Evolutionary conservation across 2,113 vertebrate species (phyloP).

Genomic region (Catharus fuscescens): DNA sequence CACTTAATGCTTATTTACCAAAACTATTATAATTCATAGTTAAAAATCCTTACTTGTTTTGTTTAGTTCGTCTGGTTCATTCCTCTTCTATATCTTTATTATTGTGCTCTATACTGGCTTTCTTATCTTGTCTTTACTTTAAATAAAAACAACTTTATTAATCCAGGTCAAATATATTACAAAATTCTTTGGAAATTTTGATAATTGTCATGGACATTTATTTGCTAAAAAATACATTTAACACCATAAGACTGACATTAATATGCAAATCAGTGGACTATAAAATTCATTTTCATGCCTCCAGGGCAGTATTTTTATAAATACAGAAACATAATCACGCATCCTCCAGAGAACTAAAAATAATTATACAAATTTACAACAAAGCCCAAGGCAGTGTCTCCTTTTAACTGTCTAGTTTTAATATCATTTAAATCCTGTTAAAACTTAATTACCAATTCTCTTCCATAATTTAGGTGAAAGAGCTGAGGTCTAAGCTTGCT

Average conservation of each 20-base stretch:
- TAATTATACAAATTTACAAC: slow-evolving; percentile 84
- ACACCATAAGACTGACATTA: slow-evolving; percentile 69
- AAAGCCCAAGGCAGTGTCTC: slow-evolving; percentile 83
- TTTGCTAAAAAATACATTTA: slow-evolving; percentile 66
- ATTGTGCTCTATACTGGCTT: neutral
- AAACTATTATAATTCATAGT: neutral
- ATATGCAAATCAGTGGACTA: slow-evolving; percentile 79
- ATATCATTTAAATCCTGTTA: slow-evolving; percentile 86
- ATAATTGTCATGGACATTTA: slow-evolving; percentile 56
- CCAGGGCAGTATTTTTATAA: slow-evolving; percentile 83
- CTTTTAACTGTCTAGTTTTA: slow-evolving; percentile 82
- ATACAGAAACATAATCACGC: slow-evolving; percentile 83
- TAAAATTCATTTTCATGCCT: slow-evolving; percentile 80
- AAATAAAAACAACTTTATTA: neutral
- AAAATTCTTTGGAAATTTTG: slow-evolving; percentile 40
- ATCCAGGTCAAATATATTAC: neutral
- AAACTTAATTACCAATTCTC: slow-evolving; percentile 85
- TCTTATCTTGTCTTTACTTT: neutral
- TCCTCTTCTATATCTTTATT: neutral
- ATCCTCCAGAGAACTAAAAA: slow-evolving; percentile 82
- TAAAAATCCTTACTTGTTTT: neutral
- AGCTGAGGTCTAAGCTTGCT: slow-evolving; percentile 85
- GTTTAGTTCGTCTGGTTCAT: neutral
- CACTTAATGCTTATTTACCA: neutral
- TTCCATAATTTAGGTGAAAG: slow-evolving; percentile 85